Evolutionary conservation across 1,140 invertebrate species (phyloP).

Genomic region (Monochamus saltuarius): DNA sequence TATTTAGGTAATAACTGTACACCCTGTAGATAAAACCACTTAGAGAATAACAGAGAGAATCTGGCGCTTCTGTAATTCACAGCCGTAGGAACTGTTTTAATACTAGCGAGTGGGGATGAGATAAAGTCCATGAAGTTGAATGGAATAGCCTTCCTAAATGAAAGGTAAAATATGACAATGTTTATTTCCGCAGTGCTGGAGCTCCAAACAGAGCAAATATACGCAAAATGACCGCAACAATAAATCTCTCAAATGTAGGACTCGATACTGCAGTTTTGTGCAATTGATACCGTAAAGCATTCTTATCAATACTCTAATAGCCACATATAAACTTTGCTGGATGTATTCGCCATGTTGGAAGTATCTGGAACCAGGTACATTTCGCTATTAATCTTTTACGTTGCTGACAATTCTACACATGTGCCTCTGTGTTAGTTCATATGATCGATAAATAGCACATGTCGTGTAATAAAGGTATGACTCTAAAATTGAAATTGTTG

Average conservation of each 20-base stretch:
- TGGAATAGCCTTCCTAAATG: slow-evolving; percentile 13
- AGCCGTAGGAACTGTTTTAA: slow-evolving; percentile 7
- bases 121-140: slow-evolving; percentile 4
- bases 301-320: slow-evolving; percentile 21
- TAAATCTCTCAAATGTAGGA: slow-evolving; percentile 27
- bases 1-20: neutral
- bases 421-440: no score
- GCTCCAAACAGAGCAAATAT: slow-evolving; percentile 9
- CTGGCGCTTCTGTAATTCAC: neutral
- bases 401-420: no score
- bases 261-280: slow-evolving; percentile 23
- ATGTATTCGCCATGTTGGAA: slow-evolving; percentile 3
- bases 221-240: slow-evolving; percentile 24
- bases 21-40: neutral
- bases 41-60: no score
- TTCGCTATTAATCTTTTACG: no score
- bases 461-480: no score
- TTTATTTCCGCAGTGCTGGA: slow-evolving; percentile 11
- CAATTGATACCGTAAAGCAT: slow-evolving; percentile 25
- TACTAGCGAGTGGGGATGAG: slow-evolving; percentile 1
- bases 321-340: slow-evolving; percentile 14
- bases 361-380: no score
- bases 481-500: slow-evolving; percentile 8
- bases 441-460: no score
- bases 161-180: slow-evolving; percentile 25